Evolutionary conservation across 92 coral and sea anemone genomes (phyloP), one percentile per base, ranked within the genome.

Genomic region (Phenganax stokvisi): DNA sequence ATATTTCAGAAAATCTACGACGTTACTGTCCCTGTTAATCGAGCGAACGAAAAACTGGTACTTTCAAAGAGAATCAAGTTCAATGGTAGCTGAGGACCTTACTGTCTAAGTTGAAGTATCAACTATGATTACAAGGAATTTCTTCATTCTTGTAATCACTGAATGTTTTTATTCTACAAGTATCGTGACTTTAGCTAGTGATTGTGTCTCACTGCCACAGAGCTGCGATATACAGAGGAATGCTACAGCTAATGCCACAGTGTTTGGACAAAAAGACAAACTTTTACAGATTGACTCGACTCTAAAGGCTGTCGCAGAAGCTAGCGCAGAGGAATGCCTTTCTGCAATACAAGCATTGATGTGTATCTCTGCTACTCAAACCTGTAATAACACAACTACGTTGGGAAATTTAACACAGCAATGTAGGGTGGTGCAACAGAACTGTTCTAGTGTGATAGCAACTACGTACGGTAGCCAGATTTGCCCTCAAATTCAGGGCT

Each of bases 261-360:
- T 60, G 56, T 31, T 17, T 16, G 54, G 54, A 28, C 56, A 28
- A 0, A 4, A 59, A 9, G 56, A 76, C 16, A 76, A 0, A 59
- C 30, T 76, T 31, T 20, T 25, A 76, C 28, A 29, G 37, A 76
- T 76, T 1, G 58, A 76, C 16, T 76, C 81, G 8, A 58, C 71
- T 60, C 54, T 60, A 11, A 53, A 61, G 9, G 57, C 81, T 31
- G 16, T 75, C 60, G 30, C 6, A 16, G 62, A 29, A 25, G 17
- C 29, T 25, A 13, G 54, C 30, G 54, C 13, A 52, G 25, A 60
- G 17, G 12, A 76, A 20, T 76, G 81, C n/a, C 17, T 76, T 7
- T 44, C 81, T 0, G 70, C 81, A 44, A 58, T 76, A 28, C 69
- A 2, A 57, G 44, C 25, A 12, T 9, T 60, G 16, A 25, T 76